Evolutionary conservation across 2,797 vertebrate genomes (phyloP).

Genomic region (Hapalemur alaotrensis): DNA sequence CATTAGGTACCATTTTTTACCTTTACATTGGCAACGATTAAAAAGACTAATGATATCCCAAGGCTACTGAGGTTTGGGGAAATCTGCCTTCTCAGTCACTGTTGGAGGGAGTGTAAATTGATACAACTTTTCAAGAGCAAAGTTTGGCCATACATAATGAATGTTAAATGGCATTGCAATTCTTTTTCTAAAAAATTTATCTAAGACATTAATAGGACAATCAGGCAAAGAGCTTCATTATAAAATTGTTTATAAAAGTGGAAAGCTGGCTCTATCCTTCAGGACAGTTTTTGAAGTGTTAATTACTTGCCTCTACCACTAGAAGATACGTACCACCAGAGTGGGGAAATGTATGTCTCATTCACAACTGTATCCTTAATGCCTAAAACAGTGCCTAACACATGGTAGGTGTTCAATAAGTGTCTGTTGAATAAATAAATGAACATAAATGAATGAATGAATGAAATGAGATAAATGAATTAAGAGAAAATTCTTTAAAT

Average conservation of each 20-base stretch:
- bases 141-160: neutral
- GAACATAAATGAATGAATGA: neutral
- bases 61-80: neutral
- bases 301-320: neutral
- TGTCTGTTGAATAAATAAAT: neutral
- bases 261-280: neutral
- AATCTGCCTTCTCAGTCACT: neutral
- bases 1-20: neutral
- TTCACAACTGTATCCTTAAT: neutral
- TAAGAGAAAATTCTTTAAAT: neutral
- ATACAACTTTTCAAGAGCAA: neutral
- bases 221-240: neutral
- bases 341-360: neutral
- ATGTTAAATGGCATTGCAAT: neutral
- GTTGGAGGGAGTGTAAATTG: constrained; percentile 8
- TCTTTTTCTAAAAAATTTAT: constrained; percentile 25
- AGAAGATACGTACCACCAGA: neutral
- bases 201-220: neutral
- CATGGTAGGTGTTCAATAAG: neutral
- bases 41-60: neutral
- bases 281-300: neutral
- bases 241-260: constrained; percentile 23
- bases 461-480: neutral
- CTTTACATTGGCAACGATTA: neutral
- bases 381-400: neutral